Base-by-base conservation (phyloP, 2,113 vertebrate genomes). In the Oryzias melastigma region DNA sequence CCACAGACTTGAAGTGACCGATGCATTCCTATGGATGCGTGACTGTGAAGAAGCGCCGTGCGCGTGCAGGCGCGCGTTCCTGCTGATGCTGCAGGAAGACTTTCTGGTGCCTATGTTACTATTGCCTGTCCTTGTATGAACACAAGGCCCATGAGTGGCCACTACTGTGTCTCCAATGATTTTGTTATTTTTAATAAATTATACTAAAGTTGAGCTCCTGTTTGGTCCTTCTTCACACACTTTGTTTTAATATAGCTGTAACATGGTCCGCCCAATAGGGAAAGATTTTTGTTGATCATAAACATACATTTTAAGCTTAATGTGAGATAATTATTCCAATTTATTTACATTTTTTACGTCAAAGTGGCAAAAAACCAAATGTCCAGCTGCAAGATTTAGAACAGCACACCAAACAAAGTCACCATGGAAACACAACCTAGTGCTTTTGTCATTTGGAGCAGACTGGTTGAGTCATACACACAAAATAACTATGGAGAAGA, bases 121-220 rank as follows among this genome's bases (percentile, higher is more conserved):
- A 64, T 77, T 77, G 84, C 80, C 85, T 89, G 68, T 86, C 67
- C 84, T 89, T 90, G 63, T 53, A 65, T 53, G 68, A 85, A 58
- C 62, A 65, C 47, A 22, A 35, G 35, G 7, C 51, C 75, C 50
- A 71, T 69, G 65, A 59, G 62, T 85, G 79, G 67, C 67, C 76
- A 81, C 61, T 71, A 45, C 82, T 85, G 78, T 86, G 69, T 80
- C 71, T 44, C 52, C 64, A 78, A 73, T 61, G 55, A 2, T 25
- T 55, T 63, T 84, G 58, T 69, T 60, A 27, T 78, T 88, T 85
- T 68, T 65, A 90, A 91, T 92, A 92, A 92, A 92, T 88, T 77
- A 78, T 65, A 62, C 22, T 52, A 58, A 60, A 74, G 3, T 6
- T 18, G 29, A 48, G 27, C 15, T 10, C 54, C 52, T 46, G 49